Base-by-base conservation (phyloP, 2,888 invertebrate species). In the Mimumesa dahlbomi region DNA sequence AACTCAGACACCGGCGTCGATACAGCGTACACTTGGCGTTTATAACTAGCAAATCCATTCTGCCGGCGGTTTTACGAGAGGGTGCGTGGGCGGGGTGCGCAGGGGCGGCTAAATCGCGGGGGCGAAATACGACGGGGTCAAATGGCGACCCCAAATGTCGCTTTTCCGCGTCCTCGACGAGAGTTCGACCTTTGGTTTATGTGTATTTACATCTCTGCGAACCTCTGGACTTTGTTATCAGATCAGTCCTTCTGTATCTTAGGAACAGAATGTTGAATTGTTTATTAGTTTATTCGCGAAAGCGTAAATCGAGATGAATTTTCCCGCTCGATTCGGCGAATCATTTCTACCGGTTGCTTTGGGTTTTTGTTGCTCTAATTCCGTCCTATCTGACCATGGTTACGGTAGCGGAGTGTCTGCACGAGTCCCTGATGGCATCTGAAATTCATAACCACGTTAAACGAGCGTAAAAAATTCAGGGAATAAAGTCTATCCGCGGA, bases 401-500 rank as follows among this genome's bases (percentile, higher is more conserved):
- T 25, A 25, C 25, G 25, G 7, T 25, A 3, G 25, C 25, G 7
- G 25, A 25, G 25, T 7, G 25, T 25, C 25, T 25, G 3, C n/a
- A n/a, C n/a, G n/a, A n/a, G n/a, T n/a, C n/a, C n/a, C n/a, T n/a
- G 19, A 4, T 18, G n/a, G 34, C 29, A 67, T 73, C 18, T 43
- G 45, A 38, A 43, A 75, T 67, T 67, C 45, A 56, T 63, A 53
- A 72, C 42, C 14, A n/a, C 45, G 34, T 46, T 38, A 38, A 53
- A 29, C 42, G 18, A 18, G 19, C 2, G 14, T 75, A 16, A 73
- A 75, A 73, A 52, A 63, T 73, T 64, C 34, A 75, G 53, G 11
- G 16, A 5, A 11, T 5, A 2, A 25, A 13, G 21, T n/a, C 22
- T 49, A 25, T 34, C 19, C 13, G 18, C 9, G 9, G 14, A 6